Base-by-base conservation (phyloP, 2,888 invertebrate species). In the Agonopterix subpropinquella region DNA sequence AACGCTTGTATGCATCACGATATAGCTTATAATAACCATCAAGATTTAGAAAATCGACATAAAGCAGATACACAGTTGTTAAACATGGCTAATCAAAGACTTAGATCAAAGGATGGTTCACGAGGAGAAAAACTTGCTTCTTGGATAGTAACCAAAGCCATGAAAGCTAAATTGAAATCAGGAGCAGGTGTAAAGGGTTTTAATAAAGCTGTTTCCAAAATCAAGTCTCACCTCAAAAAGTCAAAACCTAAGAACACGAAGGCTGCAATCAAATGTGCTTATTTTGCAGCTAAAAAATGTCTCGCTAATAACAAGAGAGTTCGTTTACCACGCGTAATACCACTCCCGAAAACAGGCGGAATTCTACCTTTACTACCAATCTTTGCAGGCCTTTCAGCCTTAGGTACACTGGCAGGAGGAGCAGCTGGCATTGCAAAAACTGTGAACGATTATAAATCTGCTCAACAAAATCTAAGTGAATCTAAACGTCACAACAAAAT, bases 301-400 rank as follows among this genome's bases (percentile, higher is more conserved):
- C 10, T 36, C 36, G 10, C 8, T 8, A 36, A 36, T 9, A 36
- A 52, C 47, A 49, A 41, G 47, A 50, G 18, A 8, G 13, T 47
- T 35, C 2, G n/a, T 5, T 13, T 48, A 11, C 50, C 47, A 15
- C 44, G 50, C 9, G 41, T 50, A 4, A 66, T 70, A 43, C 60
- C 65, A 18, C 11, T 74, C 11, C 70, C 73, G 5, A 73, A 73
- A 61, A 49, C 49, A 36, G 72, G 72, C 15, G 73, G 75, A 41
- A 51, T 73, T 11, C 51, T 67, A 51, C 69, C 65, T 8, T 51
- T 73, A 5, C 53, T 73, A n/a, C 70, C 70, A 8, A 52, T 76
- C 35, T 68, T 74, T 61, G 67, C 72, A 1, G 67, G 67, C 18
- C 49, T 74, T 11, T 55, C 61, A 10, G 72, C 73, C n/a, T 15